These are phyloP conservation scores for Saccopteryx leptura DNA, from an alignment of 2,113 vertebrate species.

Conservation along the genomic window DNA sequence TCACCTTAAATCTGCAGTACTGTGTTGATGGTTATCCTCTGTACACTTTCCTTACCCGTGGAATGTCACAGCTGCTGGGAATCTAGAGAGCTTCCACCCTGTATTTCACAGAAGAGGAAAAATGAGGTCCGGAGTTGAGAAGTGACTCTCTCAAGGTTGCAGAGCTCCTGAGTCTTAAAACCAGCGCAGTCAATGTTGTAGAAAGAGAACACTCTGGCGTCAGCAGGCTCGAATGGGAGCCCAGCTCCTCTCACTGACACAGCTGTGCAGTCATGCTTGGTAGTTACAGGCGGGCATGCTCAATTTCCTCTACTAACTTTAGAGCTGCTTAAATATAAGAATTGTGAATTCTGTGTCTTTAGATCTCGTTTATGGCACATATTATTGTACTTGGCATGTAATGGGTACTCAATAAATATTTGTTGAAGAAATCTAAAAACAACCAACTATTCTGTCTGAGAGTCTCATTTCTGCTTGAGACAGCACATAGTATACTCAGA, in stretches of 20 bases:
- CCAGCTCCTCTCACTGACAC: neutral
- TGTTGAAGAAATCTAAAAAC: neutral
- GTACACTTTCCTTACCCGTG: neutral
- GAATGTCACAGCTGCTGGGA: neutral
- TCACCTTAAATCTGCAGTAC: neutral
- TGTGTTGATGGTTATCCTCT: neutral
- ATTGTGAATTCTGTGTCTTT: slow-evolving; percentile 14
- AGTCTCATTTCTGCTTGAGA: slow-evolving; percentile 44
- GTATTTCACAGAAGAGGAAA: neutral
- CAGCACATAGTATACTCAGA: neutral
- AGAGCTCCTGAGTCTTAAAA: neutral
- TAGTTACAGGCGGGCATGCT: neutral
- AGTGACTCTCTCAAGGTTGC: neutral
- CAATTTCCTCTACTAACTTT: neutral
- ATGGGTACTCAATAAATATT: slow-evolving; percentile 10
- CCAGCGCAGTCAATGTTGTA: accelerated
- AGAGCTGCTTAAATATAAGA: neutral
- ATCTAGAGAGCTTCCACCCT: neutral
- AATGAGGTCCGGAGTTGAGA: neutral
- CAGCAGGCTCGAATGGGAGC: neutral
- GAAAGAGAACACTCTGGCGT: neutral
- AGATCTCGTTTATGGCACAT: neutral
- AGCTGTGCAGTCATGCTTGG: neutral
- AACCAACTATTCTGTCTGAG: neutral
- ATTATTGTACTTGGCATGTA: neutral